Evolutionary conservation across 2,888 invertebrate genomes (phyloP).

Genomic region (Nemotelus nigrinus): DNA sequence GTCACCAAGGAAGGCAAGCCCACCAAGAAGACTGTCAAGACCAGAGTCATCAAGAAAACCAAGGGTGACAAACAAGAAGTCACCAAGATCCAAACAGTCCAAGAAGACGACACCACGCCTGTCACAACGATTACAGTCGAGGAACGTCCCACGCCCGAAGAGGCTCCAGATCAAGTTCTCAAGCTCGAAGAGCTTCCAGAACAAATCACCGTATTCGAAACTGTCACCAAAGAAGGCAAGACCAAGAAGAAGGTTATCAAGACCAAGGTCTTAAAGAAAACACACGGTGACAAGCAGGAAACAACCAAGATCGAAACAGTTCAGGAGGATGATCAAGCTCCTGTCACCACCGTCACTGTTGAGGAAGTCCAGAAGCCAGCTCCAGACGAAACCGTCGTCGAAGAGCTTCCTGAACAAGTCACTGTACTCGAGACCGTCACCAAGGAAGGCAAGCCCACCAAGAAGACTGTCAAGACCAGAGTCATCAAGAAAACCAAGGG

Average conservation of each 20-base stretch:
- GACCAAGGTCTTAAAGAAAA: conserved; percentile 59
- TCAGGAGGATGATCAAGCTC: conserved; percentile 61
- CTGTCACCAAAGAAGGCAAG: conserved; percentile 57
- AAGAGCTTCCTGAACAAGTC: conserved; percentile 55
- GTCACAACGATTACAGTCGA: conserved; percentile 51
- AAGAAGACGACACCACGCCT: conserved; percentile 54
- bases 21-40: conserved; percentile 57
- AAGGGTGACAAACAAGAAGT: conserved; percentile 58
- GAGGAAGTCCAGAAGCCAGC: conserved; percentile 48
- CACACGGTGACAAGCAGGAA: conserved; percentile 60
- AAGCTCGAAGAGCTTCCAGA: conserved; percentile 52
- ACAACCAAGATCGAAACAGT: conserved; percentile 63
- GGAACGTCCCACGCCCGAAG: conserved; percentile 51
- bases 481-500: conserved; percentile 60
- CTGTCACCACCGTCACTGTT: conserved; percentile 57
- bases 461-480: conserved; percentile 59
- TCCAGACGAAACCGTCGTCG: conserved; percentile 52
- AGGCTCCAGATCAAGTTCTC: conserved; percentile 10
- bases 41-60: conserved; percentile 60
- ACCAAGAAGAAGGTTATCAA: conserved; percentile 55
- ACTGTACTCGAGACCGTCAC: conserved; percentile 53
- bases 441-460: conserved; percentile 54
- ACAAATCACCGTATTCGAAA: conserved; percentile 54
- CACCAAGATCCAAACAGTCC: conserved; percentile 55
- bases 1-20: conserved; percentile 54